Conservation (phyloP, 2,797 vertebrate genomes). For the Esox lucius region DNA sequence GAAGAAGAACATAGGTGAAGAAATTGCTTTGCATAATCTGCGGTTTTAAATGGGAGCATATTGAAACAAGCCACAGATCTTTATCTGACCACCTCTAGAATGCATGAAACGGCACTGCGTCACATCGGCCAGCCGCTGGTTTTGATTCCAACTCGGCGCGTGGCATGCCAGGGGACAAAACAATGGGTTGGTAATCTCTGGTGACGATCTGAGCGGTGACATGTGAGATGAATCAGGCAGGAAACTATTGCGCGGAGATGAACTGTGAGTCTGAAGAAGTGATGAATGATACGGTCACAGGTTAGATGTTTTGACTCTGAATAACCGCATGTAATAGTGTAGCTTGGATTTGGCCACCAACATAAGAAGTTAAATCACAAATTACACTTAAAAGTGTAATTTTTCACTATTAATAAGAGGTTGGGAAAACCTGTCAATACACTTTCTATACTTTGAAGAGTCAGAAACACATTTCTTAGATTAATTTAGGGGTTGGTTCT, state of each 20-base stretch:
- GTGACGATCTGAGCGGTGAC: background rate
- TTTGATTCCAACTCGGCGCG: background rate
- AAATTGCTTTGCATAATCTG: background rate
- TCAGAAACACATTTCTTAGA: background rate
- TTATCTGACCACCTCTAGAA: background rate
- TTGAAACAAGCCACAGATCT: background rate
- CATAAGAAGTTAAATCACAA: too few species aligned
- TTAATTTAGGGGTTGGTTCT: background rate
- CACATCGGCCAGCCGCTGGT: background rate
- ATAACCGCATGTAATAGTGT: too few species aligned
- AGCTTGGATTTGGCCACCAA: too few species aligned
- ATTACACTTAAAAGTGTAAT: too few species aligned
- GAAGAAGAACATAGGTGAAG: too few species aligned
- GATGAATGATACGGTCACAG: background rate
- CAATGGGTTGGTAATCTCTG: background rate
- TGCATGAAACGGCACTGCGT: too few species aligned
- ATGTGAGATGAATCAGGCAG: background rate
- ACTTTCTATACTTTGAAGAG: background rate
- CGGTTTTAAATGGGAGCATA: background rate
- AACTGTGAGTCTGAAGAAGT: background rate
- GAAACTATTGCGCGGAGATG: background rate
- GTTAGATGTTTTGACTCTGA: too few species aligned
- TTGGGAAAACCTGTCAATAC: background rate
- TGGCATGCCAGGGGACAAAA: background rate
- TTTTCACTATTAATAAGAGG: background rate